phyloP scores from a whole-genome alignment of 1,140 invertebrate species.

The Ganaspis sp. region DNA sequence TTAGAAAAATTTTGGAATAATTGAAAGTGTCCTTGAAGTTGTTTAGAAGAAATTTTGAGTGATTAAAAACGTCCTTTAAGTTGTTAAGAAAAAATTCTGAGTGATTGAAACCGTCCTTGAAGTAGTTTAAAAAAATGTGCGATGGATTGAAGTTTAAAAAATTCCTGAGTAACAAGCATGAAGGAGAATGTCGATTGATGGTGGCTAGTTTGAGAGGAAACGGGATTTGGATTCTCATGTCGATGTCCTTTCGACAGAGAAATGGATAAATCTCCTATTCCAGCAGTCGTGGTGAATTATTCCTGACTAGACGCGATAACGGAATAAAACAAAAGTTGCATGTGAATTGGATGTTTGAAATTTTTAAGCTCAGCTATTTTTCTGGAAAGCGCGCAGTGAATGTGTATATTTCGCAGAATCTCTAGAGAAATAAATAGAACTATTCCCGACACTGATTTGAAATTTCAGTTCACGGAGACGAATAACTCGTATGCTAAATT shows the following conservation, averaged over 20 bases:
- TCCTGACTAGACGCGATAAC: background rate
- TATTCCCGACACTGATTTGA: background rate
- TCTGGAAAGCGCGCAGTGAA: background rate
- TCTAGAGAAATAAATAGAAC: slow-evolving; percentile 5
- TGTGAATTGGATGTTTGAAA: background rate
- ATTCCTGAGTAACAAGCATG: too few species aligned
- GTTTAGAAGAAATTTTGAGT: too few species aligned
- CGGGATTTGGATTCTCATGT: background rate
- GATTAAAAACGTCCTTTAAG: too few species aligned
- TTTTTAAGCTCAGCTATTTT: background rate
- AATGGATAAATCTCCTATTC: background rate
- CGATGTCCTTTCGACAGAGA: background rate
- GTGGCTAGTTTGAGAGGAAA: background rate
- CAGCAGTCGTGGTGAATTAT: background rate
- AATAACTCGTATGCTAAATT: background rate
- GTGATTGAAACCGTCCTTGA: too few species aligned
- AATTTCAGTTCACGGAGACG: background rate
- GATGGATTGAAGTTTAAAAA: too few species aligned
- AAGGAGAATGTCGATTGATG: too few species aligned
- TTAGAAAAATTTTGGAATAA: too few species aligned
- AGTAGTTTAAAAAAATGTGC: too few species aligned
- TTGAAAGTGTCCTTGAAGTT: too few species aligned
- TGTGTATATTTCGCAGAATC: background rate
- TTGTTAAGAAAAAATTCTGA: too few species aligned
- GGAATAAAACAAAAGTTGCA: slow-evolving; percentile 3